Base-by-base conservation (phyloP, 1,140 invertebrate genomes). In the Leptinotarsa lineolata region DNA sequence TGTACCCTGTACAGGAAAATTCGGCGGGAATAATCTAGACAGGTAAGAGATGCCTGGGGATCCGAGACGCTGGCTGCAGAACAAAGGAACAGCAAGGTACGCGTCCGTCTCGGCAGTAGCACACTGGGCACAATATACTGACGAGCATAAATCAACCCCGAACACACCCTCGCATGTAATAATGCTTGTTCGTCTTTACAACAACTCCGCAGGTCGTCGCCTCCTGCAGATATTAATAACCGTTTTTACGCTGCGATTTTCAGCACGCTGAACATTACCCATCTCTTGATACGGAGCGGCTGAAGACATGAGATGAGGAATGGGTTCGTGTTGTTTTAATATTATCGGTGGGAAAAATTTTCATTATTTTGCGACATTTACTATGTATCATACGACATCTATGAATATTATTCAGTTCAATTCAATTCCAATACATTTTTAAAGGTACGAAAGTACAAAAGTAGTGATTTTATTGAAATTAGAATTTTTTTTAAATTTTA, bases 141-240 rank as follows among this genome's bases (percentile, higher is more conserved):
- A 63, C 65, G 76, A 72, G 66, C 72, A 72, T 76, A 78, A 76
- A 78, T 78, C 74, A 78, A 78, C 74, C 69, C 63, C 60, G 65
- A 75, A 74, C 72, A 74, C 76, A 74, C 76, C 69, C 76, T 54
- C 22, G 64, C 76, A 72, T 74, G 76, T 77, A 77, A 77, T 77
- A 77, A 74, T 72, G 76, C 73, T 74, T 72, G 76, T 77, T 77
- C 76, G 54, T 61, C 70, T 73, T 67, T 72, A 68, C 48, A 74
- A 71, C 60, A 77, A 73, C 64, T 44, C 64, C n/a, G 64, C 30
- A 72, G 74, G 74, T 75, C 61, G 63, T 68, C 70, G 63, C 64
- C 74, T 61, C 69, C 65, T 67, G 22, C 54, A 75, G 74, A 72
- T 75, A 75, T 75, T 75, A 75, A 75, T 75, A 75, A 72, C 74